phyloP scores from a whole-genome alignment of 2,113 vertebrate species.

The Leptodactylus fuscus region DNA sequence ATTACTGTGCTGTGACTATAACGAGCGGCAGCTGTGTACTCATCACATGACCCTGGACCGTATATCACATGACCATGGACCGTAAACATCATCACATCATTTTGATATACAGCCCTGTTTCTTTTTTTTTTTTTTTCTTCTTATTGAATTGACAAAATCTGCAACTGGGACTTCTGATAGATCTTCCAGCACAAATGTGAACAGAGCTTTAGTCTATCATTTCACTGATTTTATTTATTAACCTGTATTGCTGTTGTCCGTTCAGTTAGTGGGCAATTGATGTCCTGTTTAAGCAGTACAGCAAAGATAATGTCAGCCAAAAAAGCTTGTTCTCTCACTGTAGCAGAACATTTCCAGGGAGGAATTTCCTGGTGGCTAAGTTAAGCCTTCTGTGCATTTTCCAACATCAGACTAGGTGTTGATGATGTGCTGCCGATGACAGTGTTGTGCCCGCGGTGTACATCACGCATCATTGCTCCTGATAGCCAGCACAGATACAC shows the following conservation, averaged over 20 bases:
- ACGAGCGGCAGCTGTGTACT: no score
- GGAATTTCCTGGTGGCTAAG: not conserved
- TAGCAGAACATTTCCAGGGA: not conserved
- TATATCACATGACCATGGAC: no score
- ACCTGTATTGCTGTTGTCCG: not conserved
- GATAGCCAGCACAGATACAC: not conserved
- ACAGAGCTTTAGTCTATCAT: not conserved
- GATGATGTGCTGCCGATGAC: not conserved
- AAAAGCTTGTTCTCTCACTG: not conserved
- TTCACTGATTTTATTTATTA: not conserved
- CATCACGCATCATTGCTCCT: not conserved
- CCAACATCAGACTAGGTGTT: not conserved
- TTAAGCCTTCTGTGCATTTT: not conserved
- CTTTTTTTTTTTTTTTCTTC: no score
- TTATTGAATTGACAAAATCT: no score
- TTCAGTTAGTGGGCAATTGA: not conserved
- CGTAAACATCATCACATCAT: no score
- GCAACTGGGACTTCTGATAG: no score
- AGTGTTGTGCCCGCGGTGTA: slow-evolving; percentile 7
- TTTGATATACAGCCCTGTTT: no score
- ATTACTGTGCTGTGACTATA: no score
- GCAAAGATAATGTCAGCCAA: no score
- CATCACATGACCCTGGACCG: no score
- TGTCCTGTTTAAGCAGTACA: no score
- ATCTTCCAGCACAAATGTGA: no score